Evolutionary conservation across 2,113 vertebrate species (phyloP).

Genomic region (Ornithorhynchus anatinus): DNA sequence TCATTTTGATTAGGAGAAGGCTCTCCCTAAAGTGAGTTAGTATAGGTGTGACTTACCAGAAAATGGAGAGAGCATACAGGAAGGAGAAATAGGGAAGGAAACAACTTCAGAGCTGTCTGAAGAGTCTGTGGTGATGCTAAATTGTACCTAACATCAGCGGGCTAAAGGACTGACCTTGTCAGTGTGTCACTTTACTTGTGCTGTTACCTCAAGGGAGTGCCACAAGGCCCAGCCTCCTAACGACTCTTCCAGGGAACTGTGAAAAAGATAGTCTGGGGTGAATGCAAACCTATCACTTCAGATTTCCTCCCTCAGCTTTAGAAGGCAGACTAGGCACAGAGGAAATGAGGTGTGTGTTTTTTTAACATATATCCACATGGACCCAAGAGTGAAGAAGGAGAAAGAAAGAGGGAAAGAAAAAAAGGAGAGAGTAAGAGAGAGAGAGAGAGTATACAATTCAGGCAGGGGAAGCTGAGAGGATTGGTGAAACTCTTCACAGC

Average conservation of each 20-base stretch:
- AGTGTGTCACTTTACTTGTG: neutral
- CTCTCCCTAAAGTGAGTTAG: no score
- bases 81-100: no score
- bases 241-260: neutral
- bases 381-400: constrained; percentile 18
- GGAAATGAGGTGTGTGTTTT: neutral
- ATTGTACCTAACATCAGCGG: neutral
- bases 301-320: neutral
- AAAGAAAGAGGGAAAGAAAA: neutral
- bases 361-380: neutral
- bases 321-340: neutral
- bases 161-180: no score
- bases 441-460: neutral
- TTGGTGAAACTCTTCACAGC: no score
- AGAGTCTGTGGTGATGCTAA: neutral
- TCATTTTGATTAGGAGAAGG: no score
- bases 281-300: neutral
- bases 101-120: no score
- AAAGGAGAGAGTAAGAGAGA: neutral
- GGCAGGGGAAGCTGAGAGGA: no score
- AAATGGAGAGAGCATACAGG: no score
- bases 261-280: neutral
- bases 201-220: neutral
- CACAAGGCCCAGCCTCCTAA: neutral
- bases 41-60: no score